These are phyloP conservation scores for Drosophila putrida DNA, from an alignment of 2,888 invertebrate species.

Conservation along the genomic window DNA sequence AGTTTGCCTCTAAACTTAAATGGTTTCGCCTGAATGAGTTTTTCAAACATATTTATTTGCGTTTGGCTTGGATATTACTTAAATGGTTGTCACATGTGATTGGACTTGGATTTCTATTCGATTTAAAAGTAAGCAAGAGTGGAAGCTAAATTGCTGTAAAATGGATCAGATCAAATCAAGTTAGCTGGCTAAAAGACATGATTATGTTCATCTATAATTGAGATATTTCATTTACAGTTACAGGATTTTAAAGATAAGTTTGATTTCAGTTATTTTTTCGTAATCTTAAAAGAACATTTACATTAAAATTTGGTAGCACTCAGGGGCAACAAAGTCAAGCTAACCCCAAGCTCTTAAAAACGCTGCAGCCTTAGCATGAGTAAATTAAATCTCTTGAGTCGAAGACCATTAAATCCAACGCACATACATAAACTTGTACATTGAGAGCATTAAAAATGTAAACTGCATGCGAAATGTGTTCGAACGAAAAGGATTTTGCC, in stretches of 20 bases:
- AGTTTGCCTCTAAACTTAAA: slow-evolving; percentile 50
- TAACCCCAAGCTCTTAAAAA: neutral
- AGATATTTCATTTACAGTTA: neutral
- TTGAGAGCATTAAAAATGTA: slow-evolving; percentile 45
- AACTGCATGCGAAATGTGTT: slow-evolving; percentile 33
- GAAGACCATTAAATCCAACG: slow-evolving; percentile 5
- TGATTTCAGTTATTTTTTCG: too few species aligned
- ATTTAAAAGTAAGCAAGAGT: neutral
- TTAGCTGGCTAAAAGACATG: neutral
- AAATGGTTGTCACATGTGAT: slow-evolving; percentile 43
- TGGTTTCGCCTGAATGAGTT: slow-evolving; percentile 42
- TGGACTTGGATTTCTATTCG: slow-evolving; percentile 13
- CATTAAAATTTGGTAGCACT: neutral
- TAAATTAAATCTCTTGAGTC: neutral
- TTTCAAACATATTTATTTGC: slow-evolving; percentile 47
- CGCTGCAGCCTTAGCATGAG: too few species aligned
- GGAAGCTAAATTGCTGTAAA: neutral
- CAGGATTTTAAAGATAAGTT: too few species aligned
- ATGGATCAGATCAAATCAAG: neutral
- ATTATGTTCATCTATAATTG: neutral
- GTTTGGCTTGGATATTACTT: slow-evolving; percentile 10
- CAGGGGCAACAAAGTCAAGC: neutral
- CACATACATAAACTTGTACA: slow-evolving; percentile 18
- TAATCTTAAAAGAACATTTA: too few species aligned
- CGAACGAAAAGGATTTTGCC: slow-evolving; percentile 13